Conservation (phyloP, 2,797 vertebrate species). For the Lepilemur septentrionalis region DNA sequence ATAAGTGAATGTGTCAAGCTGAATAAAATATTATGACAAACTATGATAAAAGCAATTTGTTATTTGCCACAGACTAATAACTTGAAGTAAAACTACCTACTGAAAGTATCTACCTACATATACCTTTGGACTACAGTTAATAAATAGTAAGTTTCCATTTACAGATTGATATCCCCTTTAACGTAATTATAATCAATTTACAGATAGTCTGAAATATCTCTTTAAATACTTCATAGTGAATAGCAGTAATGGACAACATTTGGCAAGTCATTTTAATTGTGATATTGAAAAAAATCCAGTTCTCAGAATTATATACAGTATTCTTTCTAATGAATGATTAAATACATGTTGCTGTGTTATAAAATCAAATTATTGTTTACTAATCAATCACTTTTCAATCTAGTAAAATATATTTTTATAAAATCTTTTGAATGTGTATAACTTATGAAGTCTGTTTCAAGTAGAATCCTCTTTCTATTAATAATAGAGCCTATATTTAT, state of each 20-base stretch:
- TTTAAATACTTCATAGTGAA: not conserved
- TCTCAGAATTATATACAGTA: not conserved
- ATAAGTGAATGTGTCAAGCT: not conserved
- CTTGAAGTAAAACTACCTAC: not conserved
- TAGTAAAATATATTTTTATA: not conserved
- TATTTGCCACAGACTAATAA: not conserved
- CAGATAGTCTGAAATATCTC: not conserved
- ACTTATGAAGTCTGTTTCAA: not conserved
- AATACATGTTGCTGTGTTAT: not conserved
- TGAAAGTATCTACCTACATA: not conserved
- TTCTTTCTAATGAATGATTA: not conserved
- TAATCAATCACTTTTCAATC: not conserved
- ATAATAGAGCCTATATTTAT: not conserved
- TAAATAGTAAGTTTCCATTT: not conserved
- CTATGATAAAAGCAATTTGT: not conserved
- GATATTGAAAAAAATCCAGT: not conserved
- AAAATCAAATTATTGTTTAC: not conserved
- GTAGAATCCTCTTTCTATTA: not conserved
- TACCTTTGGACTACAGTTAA: not conserved
- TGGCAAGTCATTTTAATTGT: not conserved
- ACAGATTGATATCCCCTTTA: not conserved
- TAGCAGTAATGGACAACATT: not conserved
- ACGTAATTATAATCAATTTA: not conserved
- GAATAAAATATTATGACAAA: constrained; percentile 37
- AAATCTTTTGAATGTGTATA: not conserved